Base-by-base conservation (phyloP, 35 echinoderm and acorn worm genomes). In the Heliocidaris tuberculata region DNA sequence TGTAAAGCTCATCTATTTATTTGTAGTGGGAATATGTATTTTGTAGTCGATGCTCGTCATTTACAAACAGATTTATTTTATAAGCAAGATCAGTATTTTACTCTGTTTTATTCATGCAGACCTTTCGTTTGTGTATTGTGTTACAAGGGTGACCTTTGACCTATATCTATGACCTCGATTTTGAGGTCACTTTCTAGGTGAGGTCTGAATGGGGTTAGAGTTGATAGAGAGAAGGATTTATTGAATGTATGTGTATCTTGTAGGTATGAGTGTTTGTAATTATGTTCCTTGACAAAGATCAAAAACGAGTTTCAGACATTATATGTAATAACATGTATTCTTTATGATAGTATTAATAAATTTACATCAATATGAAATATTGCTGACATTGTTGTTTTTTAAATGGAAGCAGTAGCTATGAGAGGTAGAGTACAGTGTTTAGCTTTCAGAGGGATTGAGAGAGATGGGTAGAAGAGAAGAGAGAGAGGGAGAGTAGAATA, bases 321-420 rank as follows among this genome's bases (percentile, higher is more conserved):
- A 88, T 89, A 89, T 89, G 87, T 89, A 13, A 89, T 89, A 89
- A 93, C 91, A 93, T 93, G 91, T 93, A 93, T 93, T 93, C 91
- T 93, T 93, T 93, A 93, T 52, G 47, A 93, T 93, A 93, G 91
- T 93, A 93, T 93, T 93, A 93, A 93, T 93, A 93, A 93, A 93
- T 93, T 59, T 93, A 93, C 91, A 93, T 93, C 50, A 59, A 93
- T 93, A 93, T 93, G 21, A 93, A 89, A 42, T 11, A 27, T 27
- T 78, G 65, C 27, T n/a, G 21, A 42, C 35, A n/a, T 27, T 24
- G 27, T 78, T 78, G 21, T 78, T 78, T 78, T 5, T 78, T 78
- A n/a, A n/a, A 56, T 56, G 52, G 35, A 42, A 42, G 35, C 35
- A 42, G 35, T 9, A 60, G 59, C 12, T 13, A 60, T 5, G 10